Evolutionary conservation across 2,113 vertebrate species (phyloP).

Genomic region (Sigmodon hispidus): DNA sequence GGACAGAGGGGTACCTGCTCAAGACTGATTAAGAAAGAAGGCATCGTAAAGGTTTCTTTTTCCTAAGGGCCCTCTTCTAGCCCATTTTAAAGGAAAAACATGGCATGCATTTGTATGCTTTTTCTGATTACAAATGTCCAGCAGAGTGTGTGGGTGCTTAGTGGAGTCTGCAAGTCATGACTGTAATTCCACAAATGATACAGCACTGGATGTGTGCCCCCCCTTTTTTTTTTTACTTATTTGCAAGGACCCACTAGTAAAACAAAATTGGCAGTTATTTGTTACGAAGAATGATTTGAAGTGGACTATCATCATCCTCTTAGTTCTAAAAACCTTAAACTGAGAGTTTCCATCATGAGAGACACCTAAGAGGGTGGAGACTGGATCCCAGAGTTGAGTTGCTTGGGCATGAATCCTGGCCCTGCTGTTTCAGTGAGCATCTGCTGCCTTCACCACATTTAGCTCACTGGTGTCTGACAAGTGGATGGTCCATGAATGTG

Average conservation of each 20-base stretch:
- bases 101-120: neutral
- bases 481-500: neutral
- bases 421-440: neutral
- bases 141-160: rapidly evolving
- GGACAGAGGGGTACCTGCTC: neutral
- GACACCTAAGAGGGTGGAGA: neutral
- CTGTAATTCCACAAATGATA: neutral
- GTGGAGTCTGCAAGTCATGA: neutral
- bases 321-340: neutral
- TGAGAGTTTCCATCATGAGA: neutral
- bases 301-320: neutral
- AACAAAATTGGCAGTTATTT: neutral
- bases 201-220: neutral
- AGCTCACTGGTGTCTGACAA: neutral
- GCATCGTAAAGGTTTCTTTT: neutral
- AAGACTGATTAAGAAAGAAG: neutral
- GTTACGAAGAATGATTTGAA: neutral
- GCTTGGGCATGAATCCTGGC: neutral
- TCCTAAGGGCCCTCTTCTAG: no score
- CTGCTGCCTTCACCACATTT: neutral
- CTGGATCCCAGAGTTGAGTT: neutral
- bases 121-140: neutral
- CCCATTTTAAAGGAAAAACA: neutral
- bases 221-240: neutral
- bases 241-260: neutral